Base-by-base conservation (phyloP, 2,797 vertebrate genomes). In the Sphenopsis melanotis region DNA sequence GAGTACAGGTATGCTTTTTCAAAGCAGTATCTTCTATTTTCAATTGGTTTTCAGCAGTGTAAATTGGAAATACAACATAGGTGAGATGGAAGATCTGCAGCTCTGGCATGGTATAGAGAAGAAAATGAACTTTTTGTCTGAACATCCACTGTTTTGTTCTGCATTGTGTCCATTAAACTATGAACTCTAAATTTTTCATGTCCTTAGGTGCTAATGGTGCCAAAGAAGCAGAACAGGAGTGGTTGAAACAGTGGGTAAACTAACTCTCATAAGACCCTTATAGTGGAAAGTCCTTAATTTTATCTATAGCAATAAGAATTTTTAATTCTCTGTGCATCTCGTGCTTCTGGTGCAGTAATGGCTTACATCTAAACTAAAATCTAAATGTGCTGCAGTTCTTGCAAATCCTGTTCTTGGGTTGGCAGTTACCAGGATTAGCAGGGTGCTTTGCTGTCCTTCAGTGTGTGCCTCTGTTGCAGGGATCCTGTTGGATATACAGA, bases 401-500 rank as follows among this genome's bases (percentile, higher is more conserved):
- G 41, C 34, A 63, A 79, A 17, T 15, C 17, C 34, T 85, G 12
- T 6, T 63, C 79, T 60, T 44, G 61, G n/a, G 22, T 1, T 80
- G 61, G 27, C 46, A 71, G 41, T 60, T 12, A 8, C 8, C 46
- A 64, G 42, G 46, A 46, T 1, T 29, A 61, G 41, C 18, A 20
- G 56, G 42, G 17, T 13, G 9, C 41, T 76, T 52, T 36, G 49
- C 39, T 68, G 69, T 37, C 10, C 5, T 17, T 92, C n/a, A 55
- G 1, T 41, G 37, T 72, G 55, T 69, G 49, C 11, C 22, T 95
- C 49, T 92, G 15, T 91, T 87, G 22, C 89, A 99, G 99, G 99
- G 24, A 97, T 99, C 79, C 98, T 99, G 55, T 64, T 97, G 61
- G 97, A 98, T 11, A 95, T 99, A 60, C 98, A 99, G 98, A 87